Conservation (phyloP, 2,888 invertebrate species). For the Nymphalis urticae region DNA sequence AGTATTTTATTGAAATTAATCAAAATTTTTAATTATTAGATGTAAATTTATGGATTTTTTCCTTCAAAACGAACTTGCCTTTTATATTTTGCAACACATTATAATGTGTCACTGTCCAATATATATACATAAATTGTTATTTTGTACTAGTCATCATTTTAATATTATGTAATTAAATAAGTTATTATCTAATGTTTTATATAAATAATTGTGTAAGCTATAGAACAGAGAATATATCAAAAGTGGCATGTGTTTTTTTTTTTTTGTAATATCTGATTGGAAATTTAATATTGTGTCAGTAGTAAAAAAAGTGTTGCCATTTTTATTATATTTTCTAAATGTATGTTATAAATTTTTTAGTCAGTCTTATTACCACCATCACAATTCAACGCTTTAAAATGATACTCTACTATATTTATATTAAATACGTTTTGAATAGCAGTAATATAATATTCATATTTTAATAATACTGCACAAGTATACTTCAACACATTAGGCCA, state of each 20-base stretch:
- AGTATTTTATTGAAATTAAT: constrained; percentile 10
- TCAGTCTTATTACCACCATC: constrained; percentile 10
- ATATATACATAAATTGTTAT: constrained; percentile 6
- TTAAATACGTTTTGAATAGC: not conserved
- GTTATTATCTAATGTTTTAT: constrained; percentile 11
- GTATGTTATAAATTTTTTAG: not conserved
- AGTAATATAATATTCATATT: not conserved
- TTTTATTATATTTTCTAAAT: constrained; percentile 2
- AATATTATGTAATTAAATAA: constrained; percentile 21
- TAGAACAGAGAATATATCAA: not conserved
- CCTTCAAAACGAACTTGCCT: constrained; percentile 13
- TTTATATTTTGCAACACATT: constrained; percentile 9
- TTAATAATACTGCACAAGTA: constrained; percentile 8
- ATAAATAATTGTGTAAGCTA: not conserved
- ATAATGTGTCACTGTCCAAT: constrained; percentile 9
- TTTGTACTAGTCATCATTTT: constrained; percentile 38
- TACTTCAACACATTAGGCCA: constrained; percentile 4
- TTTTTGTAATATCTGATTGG: not conserved
- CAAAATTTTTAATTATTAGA: not conserved
- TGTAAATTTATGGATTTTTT: not conserved
- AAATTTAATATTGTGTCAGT: not conserved
- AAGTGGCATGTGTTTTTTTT: not conserved
- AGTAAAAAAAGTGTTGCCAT: not conserved
- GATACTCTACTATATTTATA: not conserved
- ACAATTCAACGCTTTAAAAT: constrained; percentile 10